Evolutionary conservation across 2,888 invertebrate genomes (phyloP).

Genomic region (Drosophila parthenogenetica): DNA sequence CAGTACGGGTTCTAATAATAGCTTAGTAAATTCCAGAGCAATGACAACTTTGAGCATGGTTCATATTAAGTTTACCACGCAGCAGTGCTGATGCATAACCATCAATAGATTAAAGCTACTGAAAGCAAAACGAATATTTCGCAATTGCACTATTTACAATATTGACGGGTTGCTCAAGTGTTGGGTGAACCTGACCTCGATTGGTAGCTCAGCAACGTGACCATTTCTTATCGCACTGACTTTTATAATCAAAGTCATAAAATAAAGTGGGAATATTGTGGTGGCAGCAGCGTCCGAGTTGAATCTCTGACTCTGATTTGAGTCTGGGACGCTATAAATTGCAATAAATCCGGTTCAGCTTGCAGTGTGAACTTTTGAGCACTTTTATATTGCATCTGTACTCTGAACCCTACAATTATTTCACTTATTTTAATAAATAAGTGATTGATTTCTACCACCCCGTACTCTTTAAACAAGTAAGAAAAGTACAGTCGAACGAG

Average conservation of each 20-base stretch:
- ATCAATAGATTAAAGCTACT: background rate
- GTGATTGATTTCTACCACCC: too few relatives aligned
- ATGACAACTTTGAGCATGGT: too few relatives aligned
- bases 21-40: too few relatives aligned
- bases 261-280: constrained; percentile 9
- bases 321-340: constrained; percentile 10
- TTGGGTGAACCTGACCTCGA: constrained; percentile 27
- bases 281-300: constrained; percentile 22
- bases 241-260: constrained; percentile 18
- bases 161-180: constrained; percentile 31
- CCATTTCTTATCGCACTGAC: constrained; percentile 34
- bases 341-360: constrained; percentile 47
- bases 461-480: too few relatives aligned
- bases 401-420: too few relatives aligned
- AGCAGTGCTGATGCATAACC: background rate
- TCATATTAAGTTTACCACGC: too few relatives aligned
- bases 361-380: constrained; percentile 12
- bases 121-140: constrained; percentile 13
- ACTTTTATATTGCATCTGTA: constrained; percentile 41
- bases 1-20: too few relatives aligned
- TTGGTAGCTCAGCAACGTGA: constrained; percentile 6
- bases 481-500: too few relatives aligned
- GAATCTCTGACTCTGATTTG: constrained; percentile 14
- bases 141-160: constrained; percentile 32
- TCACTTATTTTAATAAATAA: too few relatives aligned